phyloP scores from a whole-genome alignment of 2,888 invertebrate species.

The Keiferia lycopersicella region DNA sequence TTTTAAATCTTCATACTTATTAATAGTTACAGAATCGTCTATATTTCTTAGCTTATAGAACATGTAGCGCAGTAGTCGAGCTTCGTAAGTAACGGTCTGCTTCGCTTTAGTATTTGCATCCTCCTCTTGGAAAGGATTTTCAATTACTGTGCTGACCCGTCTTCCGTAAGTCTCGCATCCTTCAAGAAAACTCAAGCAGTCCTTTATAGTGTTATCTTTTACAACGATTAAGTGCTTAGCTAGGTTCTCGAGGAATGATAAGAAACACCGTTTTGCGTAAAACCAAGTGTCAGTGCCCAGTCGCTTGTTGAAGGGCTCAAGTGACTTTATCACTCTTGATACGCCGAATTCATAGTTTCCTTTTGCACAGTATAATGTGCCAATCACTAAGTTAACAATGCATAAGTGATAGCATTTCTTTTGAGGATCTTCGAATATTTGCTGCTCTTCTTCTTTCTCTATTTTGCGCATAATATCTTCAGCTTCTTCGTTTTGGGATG shows the following conservation, averaged over 20 bases:
- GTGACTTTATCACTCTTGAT: conserved; percentile 97
- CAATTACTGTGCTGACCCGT: conserved; percentile 90
- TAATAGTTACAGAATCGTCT: conserved; percentile 76
- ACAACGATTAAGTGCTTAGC: conserved; percentile 94
- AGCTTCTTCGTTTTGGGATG: conserved; percentile 98
- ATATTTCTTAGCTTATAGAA: conserved; percentile 85
- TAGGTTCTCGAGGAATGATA: conserved; percentile 95
- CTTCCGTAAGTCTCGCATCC: conserved; percentile 94
- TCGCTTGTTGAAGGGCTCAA: conserved; percentile 96
- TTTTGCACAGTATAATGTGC: conserved; percentile 98
- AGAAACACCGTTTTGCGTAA: conserved; percentile 97
- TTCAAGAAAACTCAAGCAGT: conserved; percentile 93
- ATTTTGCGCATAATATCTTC: conserved; percentile 99
- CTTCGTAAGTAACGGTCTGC: conserved; percentile 95
- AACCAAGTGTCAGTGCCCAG: conserved; percentile 99
- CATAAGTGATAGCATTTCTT: conserved; percentile 97
- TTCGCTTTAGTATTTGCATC: conserved; percentile 87
- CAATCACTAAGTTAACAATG: conserved; percentile 99
- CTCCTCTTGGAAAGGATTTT: conserved; percentile 88
- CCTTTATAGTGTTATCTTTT: conserved; percentile 92
- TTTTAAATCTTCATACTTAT: conserved; percentile 79
- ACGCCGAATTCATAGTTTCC: conserved; percentile 99
- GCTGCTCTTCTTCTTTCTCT: conserved; percentile 97
- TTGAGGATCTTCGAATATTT: conserved; percentile 95
- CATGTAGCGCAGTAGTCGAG: conserved; percentile 90